Conservation (phyloP, 2,797 vertebrate species). For the Coregonus suidteri region DNA sequence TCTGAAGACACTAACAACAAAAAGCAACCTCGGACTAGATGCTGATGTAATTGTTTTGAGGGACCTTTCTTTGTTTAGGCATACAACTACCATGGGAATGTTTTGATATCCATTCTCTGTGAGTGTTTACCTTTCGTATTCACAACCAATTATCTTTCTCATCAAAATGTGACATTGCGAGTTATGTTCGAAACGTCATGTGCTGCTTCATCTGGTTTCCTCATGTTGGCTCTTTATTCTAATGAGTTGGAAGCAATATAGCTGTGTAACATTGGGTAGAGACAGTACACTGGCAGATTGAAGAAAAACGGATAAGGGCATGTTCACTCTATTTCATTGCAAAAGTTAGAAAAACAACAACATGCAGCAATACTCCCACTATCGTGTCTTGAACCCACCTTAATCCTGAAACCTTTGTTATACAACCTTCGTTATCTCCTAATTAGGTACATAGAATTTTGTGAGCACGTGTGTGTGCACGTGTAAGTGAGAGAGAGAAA, state of each 20-base stretch:
- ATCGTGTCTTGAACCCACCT: too few relatives aligned
- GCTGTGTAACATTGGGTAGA: neutral
- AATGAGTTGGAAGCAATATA: neutral
- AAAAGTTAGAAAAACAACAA: neutral
- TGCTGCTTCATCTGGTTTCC: neutral
- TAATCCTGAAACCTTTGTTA: too few relatives aligned
- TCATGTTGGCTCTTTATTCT: neutral
- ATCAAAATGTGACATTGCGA: neutral
- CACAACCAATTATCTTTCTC: neutral
- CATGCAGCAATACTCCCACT: too few relatives aligned
- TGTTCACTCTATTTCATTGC: neutral
- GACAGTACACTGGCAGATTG: neutral
- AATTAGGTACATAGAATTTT: constrained; percentile 30
- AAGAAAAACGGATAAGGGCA: neutral
- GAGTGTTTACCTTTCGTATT: neutral
- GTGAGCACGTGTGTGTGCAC: constrained; percentile 18
- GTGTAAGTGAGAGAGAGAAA: constrained; percentile 37
- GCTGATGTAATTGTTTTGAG: neutral
- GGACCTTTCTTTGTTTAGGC: neutral
- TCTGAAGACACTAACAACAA: neutral
- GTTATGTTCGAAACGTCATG: neutral
- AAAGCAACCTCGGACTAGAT: neutral
- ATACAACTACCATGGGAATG: neutral
- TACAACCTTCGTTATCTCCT: too few relatives aligned
- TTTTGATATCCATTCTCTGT: neutral